Conservation (phyloP, 2,888 invertebrate genomes). For the Trisateles emortualis region DNA sequence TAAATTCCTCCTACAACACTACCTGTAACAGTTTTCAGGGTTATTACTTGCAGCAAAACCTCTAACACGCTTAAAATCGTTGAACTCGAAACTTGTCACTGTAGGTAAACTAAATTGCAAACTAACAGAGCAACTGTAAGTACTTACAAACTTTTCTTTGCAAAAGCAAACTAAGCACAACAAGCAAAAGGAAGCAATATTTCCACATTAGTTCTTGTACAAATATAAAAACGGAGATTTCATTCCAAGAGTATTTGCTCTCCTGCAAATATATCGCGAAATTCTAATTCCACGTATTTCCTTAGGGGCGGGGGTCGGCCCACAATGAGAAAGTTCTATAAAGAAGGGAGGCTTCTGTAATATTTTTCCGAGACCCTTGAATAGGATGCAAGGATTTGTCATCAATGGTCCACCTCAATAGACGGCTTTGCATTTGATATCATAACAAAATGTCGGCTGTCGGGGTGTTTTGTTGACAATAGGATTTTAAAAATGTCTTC, state of each 20-base stretch:
- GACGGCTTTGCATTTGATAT: constrained; percentile 39
- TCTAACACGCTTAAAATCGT: neutral
- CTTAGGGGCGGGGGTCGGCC: constrained; percentile 29
- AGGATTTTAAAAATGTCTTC: constrained; percentile 13
- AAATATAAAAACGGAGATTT: constrained; percentile 32
- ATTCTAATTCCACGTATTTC: constrained; percentile 50
- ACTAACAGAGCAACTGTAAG: neutral
- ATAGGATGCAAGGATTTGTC: constrained; percentile 49
- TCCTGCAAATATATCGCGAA: constrained; percentile 44
- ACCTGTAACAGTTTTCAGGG: neutral
- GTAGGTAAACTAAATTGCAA: constrained; percentile 2
- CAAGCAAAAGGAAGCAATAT: constrained; percentile 23
- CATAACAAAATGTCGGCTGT: constrained; percentile 32
- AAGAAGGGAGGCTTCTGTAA: constrained; percentile 39
- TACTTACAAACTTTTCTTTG: neutral
- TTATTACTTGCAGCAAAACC: neutral
- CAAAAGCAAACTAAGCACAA: constrained; percentile 11
- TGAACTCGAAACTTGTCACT: constrained; percentile 6
- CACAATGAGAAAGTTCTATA: constrained; percentile 47
- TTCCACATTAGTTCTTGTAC: constrained; percentile 26
- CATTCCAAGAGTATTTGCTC: constrained; percentile 39
- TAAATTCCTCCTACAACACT: neutral
- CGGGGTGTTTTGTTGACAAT: constrained; percentile 10
- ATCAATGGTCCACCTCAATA: constrained; percentile 37
- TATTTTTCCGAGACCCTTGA: constrained; percentile 43